A percentile compares a stretch with the other conserved stretches of the same genome.
These are phyloP conservation scores for Crotalus helleri DNA, from an alignment of 2,113 vertebrate genomes.

Conservation along the genomic window DNA sequence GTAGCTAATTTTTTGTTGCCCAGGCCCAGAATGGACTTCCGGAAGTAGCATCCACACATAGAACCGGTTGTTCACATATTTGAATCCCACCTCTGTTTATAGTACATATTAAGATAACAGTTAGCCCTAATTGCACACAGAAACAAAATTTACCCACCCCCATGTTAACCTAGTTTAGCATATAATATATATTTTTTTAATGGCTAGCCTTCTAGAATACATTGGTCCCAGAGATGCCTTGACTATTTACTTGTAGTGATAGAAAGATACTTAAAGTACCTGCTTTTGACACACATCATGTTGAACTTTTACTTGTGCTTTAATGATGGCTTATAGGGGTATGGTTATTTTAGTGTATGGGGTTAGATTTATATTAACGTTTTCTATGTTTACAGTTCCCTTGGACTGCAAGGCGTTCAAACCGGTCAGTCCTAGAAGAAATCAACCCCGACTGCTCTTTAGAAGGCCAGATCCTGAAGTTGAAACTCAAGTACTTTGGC, in stretches of 20 bases:
- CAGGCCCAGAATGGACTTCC: too few species aligned
- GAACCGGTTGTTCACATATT: too few species aligned
- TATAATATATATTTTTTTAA: neutral
- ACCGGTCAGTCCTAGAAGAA: too few species aligned
- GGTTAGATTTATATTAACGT: neutral
- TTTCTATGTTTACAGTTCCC: neutral
- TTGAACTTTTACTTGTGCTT: neutral
- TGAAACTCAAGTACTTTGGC: too few species aligned
- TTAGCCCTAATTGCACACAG: neutral
- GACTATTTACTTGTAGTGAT: neutral
- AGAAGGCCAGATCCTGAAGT: too few species aligned
- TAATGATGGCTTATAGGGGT: neutral
- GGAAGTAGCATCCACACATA: too few species aligned
- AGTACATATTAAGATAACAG: neutral
- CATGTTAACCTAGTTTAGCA: neutral
- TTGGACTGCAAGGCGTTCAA: too few species aligned
- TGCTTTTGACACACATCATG: neutral
- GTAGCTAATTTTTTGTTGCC: too few species aligned
- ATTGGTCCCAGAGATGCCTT: neutral
- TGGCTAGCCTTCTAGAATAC: neutral
- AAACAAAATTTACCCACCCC: neutral
- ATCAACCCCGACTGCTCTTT: too few species aligned
- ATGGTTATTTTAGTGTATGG: neutral
- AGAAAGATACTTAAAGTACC: neutral
- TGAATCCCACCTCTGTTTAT: neutral